Conservation (phyloP, 2,797 vertebrate genomes). For the Iguana delicatissima region DNA sequence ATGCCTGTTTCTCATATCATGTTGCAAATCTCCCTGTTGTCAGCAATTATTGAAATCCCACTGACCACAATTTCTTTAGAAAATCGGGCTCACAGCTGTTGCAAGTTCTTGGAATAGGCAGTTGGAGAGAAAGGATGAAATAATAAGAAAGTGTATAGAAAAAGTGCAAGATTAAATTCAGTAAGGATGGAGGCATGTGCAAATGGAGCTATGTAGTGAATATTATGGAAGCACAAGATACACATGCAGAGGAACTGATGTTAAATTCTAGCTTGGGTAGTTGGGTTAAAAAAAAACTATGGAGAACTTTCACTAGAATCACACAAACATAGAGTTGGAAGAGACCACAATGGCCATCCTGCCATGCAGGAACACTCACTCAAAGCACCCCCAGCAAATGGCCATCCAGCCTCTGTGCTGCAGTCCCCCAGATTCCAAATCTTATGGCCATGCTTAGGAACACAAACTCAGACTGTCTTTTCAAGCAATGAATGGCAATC, state of each 20-base stretch:
- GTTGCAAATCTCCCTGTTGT: neutral
- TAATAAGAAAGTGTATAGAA: neutral
- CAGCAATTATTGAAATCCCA: constrained; percentile 15
- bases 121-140: neutral
- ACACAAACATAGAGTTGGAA: too few species aligned
- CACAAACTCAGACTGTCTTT: constrained; percentile 18
- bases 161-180: neutral
- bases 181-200: neutral
- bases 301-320: too few species aligned
- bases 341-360: too few species aligned
- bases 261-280: neutral
- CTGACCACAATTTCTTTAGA: neutral
- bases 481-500: neutral
- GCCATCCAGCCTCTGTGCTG: neutral
- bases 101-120: neutral
- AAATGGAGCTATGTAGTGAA: neutral
- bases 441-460: constrained; percentile 15
- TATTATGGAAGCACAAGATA: neutral
- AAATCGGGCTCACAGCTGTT: constrained; percentile 3
- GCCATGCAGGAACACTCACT: too few species aligned
- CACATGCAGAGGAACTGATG: neutral
- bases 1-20: neutral
- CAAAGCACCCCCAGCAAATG: too few species aligned
- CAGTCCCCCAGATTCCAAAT: constrained; percentile 43
- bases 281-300: too few species aligned